These are phyloP conservation scores for Eupithecia exiguata DNA, from an alignment of 2,888 invertebrate species.

Conservation along the genomic window DNA sequence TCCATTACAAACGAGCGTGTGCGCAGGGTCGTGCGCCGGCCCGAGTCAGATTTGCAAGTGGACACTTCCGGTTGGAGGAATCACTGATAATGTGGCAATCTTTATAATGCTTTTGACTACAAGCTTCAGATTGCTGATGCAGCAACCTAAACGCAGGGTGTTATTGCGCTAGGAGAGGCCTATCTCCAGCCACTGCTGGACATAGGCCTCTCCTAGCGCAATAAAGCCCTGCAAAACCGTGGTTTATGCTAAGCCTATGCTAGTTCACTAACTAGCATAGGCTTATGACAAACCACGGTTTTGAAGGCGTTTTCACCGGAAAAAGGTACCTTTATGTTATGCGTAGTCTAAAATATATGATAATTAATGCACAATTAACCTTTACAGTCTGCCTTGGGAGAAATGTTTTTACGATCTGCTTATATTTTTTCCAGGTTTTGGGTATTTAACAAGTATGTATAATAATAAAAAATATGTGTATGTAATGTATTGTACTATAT, in stretches of 20 bases:
- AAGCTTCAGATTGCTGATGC: neutral
- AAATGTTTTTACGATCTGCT: too few relatives aligned
- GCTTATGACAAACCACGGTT: neutral
- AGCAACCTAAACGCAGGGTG: neutral
- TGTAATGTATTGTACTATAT: too few relatives aligned
- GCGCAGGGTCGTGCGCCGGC: neutral
- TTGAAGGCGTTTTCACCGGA: neutral
- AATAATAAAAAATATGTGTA: too few relatives aligned
- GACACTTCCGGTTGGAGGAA: neutral
- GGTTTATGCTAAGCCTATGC: too few relatives aligned
- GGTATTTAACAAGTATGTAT: too few relatives aligned
- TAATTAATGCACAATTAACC: too few relatives aligned
- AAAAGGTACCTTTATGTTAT: neutral
- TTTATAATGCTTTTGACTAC: neutral
- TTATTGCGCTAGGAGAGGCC: neutral
- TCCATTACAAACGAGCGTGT: neutral
- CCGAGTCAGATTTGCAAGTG: neutral
- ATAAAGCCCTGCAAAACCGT: too few relatives aligned
- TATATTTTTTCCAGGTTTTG: too few relatives aligned
- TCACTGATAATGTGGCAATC: conserved; percentile 1
- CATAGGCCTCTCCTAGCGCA: too few relatives aligned
- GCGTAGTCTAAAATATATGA: neutral
- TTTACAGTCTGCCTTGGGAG: too few relatives aligned
- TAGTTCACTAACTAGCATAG: too few relatives aligned
- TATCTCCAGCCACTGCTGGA: too few relatives aligned